A percentile compares a stretch with the other conserved stretches of the same genome.
phyloP scores from a whole-genome alignment of 2,888 invertebrate genomes.

The Tinea pellionella region DNA sequence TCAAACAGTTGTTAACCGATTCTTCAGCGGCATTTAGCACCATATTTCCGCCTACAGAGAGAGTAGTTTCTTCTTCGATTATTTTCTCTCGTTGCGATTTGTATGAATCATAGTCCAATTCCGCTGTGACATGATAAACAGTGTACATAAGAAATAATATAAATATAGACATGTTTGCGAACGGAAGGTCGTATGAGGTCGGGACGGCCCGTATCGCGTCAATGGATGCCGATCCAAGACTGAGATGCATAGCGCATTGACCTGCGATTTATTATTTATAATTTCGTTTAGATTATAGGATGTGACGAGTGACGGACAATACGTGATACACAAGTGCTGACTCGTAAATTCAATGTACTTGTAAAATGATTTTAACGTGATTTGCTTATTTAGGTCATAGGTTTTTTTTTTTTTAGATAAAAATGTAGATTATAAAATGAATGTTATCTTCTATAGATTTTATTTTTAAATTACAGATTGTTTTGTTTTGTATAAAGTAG shows the following conservation, averaged over 20 bases:
- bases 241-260: constrained; percentile 5
- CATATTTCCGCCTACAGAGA: constrained; percentile 62
- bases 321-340: not conserved
- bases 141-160: not conserved
- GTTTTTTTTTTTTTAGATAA: too few relatives aligned
- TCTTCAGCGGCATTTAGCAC: constrained; percentile 57
- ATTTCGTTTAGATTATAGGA: not conserved
- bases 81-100: constrained; percentile 41
- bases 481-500: too few relatives aligned
- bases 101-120: not conserved
- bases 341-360: too few relatives aligned
- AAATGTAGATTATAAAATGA: too few relatives aligned
- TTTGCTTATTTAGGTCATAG: too few relatives aligned
- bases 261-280: not conserved
- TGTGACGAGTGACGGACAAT: not conserved
- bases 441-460: too few relatives aligned
- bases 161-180: not conserved
- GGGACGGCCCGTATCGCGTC: constrained; percentile 8
- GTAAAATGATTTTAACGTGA: too few relatives aligned
- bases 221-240: not conserved
- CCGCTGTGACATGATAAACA: not conserved
- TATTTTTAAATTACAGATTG: too few relatives aligned
- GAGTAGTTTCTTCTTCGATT: constrained; percentile 51
- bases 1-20: constrained; percentile 67
- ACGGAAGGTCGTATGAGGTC: not conserved